Evolutionary conservation across 2,888 invertebrate genomes (phyloP), one percentile per base, ranked within the genome.

Genomic region (Cyclophora albipunctata): DNA sequence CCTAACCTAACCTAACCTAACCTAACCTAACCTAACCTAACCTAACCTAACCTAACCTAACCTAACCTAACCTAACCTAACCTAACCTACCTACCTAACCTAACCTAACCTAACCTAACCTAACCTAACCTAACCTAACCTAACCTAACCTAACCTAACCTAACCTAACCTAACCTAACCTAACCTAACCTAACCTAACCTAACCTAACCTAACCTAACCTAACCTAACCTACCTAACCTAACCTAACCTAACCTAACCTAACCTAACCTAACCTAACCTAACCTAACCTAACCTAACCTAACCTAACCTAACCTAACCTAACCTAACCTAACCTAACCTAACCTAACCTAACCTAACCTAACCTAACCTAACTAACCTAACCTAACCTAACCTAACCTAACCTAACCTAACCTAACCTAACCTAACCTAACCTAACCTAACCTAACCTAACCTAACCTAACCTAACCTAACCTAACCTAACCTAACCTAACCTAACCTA

Each of bases 141-240:
- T 54, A 54, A 51, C 55, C 52, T 52, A 55, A 52, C n/a, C 55
- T 55, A 55, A 52, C 55, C 55, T 54, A 54, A 54, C 54, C 54
- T 54, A 54, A 54, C 54, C 54, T 54, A 54, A 54, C 54, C 51
- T 51, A 54, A 54, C 54, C 54, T 51, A 54, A 54, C 54, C 54
- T 54, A 54, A 54, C 54, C 54, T 54, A 54, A 54, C 54, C 55
- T 55, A 55, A 55, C 55, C 55, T 55, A 55, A 55, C 55, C 55
- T 52, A 55, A 55, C 55, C 55, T 55, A 55, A 55, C 55, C 55
- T 55, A 55, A 54, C 51, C 54, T 54, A 54, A 51, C 54, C 51
- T 51, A 54, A 51, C 55, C 55, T 55, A 55, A n/a, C n/a, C n/a
- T n/a, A 55, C 52, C 52, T 50, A 50, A 55, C 52, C 53, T 53